Base-by-base conservation (phyloP, 92 coral and sea anemone species). In the Porites divaricata region DNA sequence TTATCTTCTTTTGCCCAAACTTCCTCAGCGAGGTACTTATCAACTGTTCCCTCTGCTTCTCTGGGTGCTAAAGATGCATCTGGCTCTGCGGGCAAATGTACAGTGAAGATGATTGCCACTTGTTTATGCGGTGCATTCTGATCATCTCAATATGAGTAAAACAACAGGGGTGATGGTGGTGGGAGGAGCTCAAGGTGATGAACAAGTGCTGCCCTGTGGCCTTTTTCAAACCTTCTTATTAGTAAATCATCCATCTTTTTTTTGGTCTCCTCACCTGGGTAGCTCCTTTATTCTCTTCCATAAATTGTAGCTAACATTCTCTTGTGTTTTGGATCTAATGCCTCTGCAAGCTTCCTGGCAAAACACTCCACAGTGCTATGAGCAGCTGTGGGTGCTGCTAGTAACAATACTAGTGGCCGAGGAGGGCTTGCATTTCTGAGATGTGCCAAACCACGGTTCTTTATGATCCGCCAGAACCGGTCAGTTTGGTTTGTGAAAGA, bases 31-130 rank as follows among this genome's bases (percentile, higher is more conserved):
- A 95, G 76, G 64, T 74, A 95, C 26, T 67, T 87, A 51, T 89
- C 97, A 0, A 93, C 93, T 23, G 66, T 68, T 11, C 90, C 93
- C 66, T 93, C 98, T 9, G 92, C 86, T 48, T 93, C 95, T 7
- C 83, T 87, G 2, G 89, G 89, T 14, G 66, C 1, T n/a, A 90
- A 70, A 26, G 94, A 79, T 11, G 81, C 50, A 49, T 81, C 75
- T 13, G 93, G 93, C 23, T 80, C 91, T 2, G 17, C 57, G n/a
- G 97, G 98, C 67, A 95, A 57, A 54, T 90, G 81, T 6, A 95
- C 97, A 16, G 98, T 95, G 86, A 95, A 94, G 26, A 95, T 62
- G 4, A 95, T 80, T 6, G 94, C 91, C 8, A 90, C 91, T 35
- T 86, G 90, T 48, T 90, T 92, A 67, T 82, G 88, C 1, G 78